These are phyloP conservation scores for Chionodraco myersi DNA, from an alignment of 2,113 vertebrate genomes.

Conservation along the genomic window DNA sequence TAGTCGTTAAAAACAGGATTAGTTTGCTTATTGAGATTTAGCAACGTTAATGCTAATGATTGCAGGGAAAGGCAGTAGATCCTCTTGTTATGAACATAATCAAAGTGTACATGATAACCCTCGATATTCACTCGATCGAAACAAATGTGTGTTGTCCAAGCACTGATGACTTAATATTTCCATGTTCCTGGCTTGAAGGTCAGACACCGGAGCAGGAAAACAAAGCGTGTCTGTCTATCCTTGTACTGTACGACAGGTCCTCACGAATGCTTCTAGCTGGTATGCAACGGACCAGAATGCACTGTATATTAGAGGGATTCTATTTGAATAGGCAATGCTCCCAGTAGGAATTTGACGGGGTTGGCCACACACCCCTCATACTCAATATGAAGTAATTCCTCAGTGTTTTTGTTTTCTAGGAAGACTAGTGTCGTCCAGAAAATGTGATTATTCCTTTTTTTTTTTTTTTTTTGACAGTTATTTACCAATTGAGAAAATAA, in stretches of 20 bases:
- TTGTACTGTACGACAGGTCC: constrained; percentile 75
- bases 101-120: constrained; percentile 58
- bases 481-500: constrained; percentile 58
- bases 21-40: constrained; percentile 60
- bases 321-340: constrained; percentile 39
- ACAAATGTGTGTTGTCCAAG: constrained; percentile 56
- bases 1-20: constrained; percentile 48
- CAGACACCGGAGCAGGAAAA: constrained; percentile 52
- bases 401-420: constrained; percentile 55
- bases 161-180: constrained; percentile 67
- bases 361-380: constrained; percentile 35
- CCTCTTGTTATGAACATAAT: constrained; percentile 34
- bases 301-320: constrained; percentile 71
- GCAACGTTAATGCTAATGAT: constrained; percentile 38
- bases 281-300: constrained; percentile 76
- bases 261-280: constrained; percentile 64
- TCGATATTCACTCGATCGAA: constrained; percentile 30
- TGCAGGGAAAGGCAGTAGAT: constrained; percentile 59
- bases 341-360: constrained; percentile 43
- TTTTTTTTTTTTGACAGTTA: constrained; percentile 60
- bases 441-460: constrained; percentile 72
- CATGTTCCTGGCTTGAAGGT: constrained; percentile 55
- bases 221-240: constrained; percentile 64
- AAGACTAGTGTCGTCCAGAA: constrained; percentile 65
- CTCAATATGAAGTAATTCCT: constrained; percentile 57